A percentile compares a stretch with the other conserved stretches of the same genome.
Conservation (phyloP, 1,140 invertebrate species). For the Ylistrum balloti region DNA sequence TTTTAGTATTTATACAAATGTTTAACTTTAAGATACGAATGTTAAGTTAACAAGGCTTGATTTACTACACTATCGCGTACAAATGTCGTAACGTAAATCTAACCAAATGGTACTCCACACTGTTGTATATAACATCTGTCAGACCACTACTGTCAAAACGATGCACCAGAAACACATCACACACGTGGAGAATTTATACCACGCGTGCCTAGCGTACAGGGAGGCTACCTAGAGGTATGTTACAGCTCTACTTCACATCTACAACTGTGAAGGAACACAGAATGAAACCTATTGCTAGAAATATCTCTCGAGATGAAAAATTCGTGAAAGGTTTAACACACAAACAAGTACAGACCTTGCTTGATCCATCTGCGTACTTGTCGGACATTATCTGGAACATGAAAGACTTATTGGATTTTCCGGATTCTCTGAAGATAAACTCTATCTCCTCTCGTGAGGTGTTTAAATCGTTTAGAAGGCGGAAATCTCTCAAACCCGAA, state of each 20-base stretch:
- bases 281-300: background rate
- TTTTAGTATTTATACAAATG: too few relatives aligned
- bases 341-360: background rate
- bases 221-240: background rate
- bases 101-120: background rate
- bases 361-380: background rate
- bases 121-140: constrained; percentile 17
- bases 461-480: constrained; percentile 7
- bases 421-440: too few relatives aligned
- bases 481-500: background rate
- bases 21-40: too few relatives aligned
- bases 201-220: background rate
- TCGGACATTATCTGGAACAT: background rate
- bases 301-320: background rate
- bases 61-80: too few relatives aligned
- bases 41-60: too few relatives aligned
- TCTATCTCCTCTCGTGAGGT: background rate
- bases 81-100: too few relatives aligned
- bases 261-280: background rate
- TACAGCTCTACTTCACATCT: background rate
- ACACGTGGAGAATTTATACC: background rate
- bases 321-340: too few relatives aligned
- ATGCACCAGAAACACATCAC: background rate
- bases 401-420: background rate
- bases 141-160: background rate